Evolutionary conservation across 2,888 invertebrate genomes (phyloP), one percentile per base, ranked within the genome.

Genomic region (Chrysopilus asiliformis): DNA sequence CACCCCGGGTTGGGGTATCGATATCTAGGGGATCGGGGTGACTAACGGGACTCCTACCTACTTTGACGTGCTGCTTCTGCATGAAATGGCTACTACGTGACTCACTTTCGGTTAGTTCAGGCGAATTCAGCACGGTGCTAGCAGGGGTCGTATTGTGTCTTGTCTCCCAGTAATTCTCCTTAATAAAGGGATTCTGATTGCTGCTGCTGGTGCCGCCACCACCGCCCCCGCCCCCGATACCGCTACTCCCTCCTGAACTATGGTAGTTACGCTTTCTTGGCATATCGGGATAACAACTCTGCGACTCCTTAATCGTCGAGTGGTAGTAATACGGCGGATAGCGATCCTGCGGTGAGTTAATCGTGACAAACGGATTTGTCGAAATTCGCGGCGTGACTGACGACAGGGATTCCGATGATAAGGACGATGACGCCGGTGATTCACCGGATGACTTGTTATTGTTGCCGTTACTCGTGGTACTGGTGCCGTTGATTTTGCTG

Each of bases 301-400:
- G 33, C 15, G 34, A 27, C 10, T 39, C 39, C 24, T 39, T 36
- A n/a, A 29, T 18, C 24, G 34, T 17, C 18, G 37, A 24, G 22
- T 34, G 18, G 32, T 28, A 36, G 13, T 31, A 26, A 19, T 28
- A 31, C n/a, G 37, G 25, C 4, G 37, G 28, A 33, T 33, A 37
- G 10, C 32, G 32, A 4, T 40, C 43, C 18, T 33, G 40, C n/a
- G 14, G 19, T 16, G 32, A 37, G 28, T 16, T 36, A 15, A 54
- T 51, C 42, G 53, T 58, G 29, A 61, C 49, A 39, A 62, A 62
- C 3, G 61, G 61, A 50, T 62, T 62, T 29, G 61, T 62, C 7
- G 60, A 60, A 35, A 60, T 62, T 42, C 60, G 52, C 14, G 61
- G 59, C 39, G 59, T 58, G 14, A 58, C 58, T 39, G 61, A 58